A percentile compares a stretch with the other conserved stretches of the same genome.
These are phyloP conservation scores for Acipenser ruthenus DNA, from an alignment of 2,797 vertebrate species.

Conservation along the genomic window DNA sequence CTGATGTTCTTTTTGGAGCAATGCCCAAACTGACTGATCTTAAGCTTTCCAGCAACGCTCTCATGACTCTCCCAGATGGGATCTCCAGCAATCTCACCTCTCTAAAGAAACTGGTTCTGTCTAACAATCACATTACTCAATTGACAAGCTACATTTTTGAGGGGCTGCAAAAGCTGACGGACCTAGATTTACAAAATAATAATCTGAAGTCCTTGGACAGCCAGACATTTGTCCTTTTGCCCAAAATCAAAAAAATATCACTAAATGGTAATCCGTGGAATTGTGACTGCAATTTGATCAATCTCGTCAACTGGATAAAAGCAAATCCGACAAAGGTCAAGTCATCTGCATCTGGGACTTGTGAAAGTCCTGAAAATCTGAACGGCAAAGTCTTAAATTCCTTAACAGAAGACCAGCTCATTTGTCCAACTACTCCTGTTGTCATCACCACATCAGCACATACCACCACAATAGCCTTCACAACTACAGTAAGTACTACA, in stretches of 20 bases:
- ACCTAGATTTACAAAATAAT: constrained; percentile 55
- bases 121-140: constrained; percentile 49
- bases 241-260: constrained; percentile 47
- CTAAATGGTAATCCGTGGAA: constrained; percentile 65
- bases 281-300: constrained; percentile 66
- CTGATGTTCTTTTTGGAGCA: constrained; percentile 49
- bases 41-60: constrained; percentile 53
- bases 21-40: constrained; percentile 41
- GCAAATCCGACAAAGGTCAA: constrained; percentile 34
- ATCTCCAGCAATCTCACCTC: constrained; percentile 53
- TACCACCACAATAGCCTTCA: constrained; percentile 14
- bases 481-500: not conserved
- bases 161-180: constrained; percentile 47
- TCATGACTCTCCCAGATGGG: constrained; percentile 50
- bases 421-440: constrained; percentile 42
- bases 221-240: constrained; percentile 43
- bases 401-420: constrained; percentile 43
- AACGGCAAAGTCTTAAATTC: constrained; percentile 33
- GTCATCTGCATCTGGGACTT: constrained; percentile 28
- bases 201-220: constrained; percentile 34
- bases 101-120: constrained; percentile 53
- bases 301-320: constrained; percentile 50
- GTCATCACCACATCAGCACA: constrained; percentile 12
- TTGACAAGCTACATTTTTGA: constrained; percentile 51
- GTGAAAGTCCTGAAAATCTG: constrained; percentile 49